phyloP scores from a whole-genome alignment of 2,113 vertebrate genomes.

The Gobiocypris rarus region DNA sequence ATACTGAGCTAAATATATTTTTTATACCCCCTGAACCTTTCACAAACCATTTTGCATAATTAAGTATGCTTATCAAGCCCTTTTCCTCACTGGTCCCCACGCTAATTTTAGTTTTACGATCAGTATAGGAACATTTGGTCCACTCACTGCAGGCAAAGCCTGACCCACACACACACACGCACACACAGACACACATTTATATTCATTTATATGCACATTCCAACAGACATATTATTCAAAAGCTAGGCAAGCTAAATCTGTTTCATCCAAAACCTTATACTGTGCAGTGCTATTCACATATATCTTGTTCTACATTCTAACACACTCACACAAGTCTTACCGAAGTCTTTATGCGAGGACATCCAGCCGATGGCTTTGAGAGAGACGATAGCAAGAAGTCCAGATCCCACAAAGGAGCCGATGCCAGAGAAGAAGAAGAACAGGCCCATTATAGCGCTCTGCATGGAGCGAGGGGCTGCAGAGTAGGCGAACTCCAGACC shows the following conservation, averaged over 20 bases:
- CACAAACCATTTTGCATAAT: neutral
- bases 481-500: slow-evolving; percentile 97
- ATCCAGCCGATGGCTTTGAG: slow-evolving; percentile 91
- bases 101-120: neutral
- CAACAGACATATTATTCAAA: neutral
- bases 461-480: slow-evolving; percentile 95
- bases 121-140: neutral
- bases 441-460: slow-evolving; percentile 97
- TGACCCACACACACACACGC: neutral
- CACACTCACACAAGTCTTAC: slow-evolving; percentile 74
- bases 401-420: slow-evolving; percentile 95
- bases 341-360: slow-evolving; percentile 91
- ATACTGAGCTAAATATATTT: neutral
- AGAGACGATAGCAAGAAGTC: slow-evolving; percentile 89
- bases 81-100: neutral
- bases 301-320: neutral
- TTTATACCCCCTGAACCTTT: neutral
- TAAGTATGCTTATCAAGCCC: slow-evolving; percentile 11
- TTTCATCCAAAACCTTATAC: neutral
- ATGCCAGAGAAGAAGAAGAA: slow-evolving; percentile 99
- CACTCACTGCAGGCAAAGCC: neutral
- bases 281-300: neutral
- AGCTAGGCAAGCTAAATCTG: neutral
- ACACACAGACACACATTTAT: neutral
- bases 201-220: slow-evolving; percentile 16